Conservation (phyloP, 2,113 vertebrate genomes). For the Noturus placidus region DNA sequence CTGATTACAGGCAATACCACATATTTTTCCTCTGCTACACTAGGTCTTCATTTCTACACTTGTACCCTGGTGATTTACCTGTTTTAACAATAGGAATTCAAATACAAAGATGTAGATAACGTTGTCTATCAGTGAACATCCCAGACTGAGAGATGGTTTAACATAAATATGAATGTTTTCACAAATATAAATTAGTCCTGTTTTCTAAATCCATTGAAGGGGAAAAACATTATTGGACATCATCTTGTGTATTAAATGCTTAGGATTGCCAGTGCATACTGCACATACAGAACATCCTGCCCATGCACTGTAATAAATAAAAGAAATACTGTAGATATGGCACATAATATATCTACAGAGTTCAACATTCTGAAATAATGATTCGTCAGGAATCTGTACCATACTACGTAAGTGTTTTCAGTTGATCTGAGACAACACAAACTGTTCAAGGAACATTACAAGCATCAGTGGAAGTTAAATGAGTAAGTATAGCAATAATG, state of each 20-base stretch:
- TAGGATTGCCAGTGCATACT: background rate
- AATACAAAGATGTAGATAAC: background rate
- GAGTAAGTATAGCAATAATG: background rate
- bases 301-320: background rate
- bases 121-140: background rate
- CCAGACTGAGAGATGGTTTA: background rate
- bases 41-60: background rate
- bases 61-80: background rate
- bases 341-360: background rate
- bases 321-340: background rate
- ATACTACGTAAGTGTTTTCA: background rate
- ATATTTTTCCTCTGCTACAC: background rate
- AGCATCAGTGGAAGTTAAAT: background rate
- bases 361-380: background rate
- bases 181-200: too few species aligned
- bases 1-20: background rate
- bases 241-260: background rate
- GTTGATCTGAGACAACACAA: background rate
- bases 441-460: background rate
- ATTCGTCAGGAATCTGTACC: background rate
- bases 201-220: background rate
- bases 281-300: background rate
- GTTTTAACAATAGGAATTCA: background rate
- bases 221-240: too few species aligned
- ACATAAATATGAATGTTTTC: background rate